These are phyloP conservation scores for Adrianichthys oophorus DNA, from an alignment of 2,797 vertebrate species.

Conservation along the genomic window DNA sequence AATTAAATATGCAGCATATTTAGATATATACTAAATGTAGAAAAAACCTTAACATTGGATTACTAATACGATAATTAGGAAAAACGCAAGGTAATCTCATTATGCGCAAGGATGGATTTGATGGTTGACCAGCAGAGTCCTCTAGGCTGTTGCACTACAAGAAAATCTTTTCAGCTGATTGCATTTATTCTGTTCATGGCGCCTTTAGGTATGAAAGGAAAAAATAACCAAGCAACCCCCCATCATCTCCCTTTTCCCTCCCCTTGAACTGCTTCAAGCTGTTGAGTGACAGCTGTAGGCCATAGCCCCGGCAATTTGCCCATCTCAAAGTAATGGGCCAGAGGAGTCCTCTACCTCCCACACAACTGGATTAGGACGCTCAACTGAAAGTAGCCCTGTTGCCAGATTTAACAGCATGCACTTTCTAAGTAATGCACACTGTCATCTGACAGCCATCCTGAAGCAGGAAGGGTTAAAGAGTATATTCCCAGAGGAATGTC, in stretches of 20 bases:
- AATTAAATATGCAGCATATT: no score
- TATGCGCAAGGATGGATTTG: no score
- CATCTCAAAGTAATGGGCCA: constrained; percentile 24
- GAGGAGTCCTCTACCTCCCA: constrained; percentile 40
- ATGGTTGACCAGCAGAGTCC: no score
- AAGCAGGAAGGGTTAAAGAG: constrained; percentile 72
- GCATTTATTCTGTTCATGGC: constrained; percentile 4
- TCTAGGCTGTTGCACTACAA: no score
- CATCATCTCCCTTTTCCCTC: background rate
- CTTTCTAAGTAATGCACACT: constrained; percentile 46
- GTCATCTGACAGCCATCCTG: constrained; percentile 55
- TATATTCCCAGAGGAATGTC: constrained; percentile 63
- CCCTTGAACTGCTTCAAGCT: background rate
- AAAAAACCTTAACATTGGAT: no score
- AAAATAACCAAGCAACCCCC: background rate
- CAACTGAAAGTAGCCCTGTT: constrained; percentile 12
- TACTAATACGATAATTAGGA: no score
- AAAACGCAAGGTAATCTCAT: no score
- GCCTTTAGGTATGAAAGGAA: constrained; percentile 6
- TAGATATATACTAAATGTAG: no score
- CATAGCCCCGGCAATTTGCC: constrained; percentile 21
- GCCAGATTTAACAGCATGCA: constrained; percentile 17
- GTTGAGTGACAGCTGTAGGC: constrained; percentile 20
- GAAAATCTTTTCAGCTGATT: no score
- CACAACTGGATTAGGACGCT: constrained; percentile 37